Evolutionary conservation across 2,888 invertebrate species (phyloP).

Genomic region (Caenorhabditis uteleia): DNA sequence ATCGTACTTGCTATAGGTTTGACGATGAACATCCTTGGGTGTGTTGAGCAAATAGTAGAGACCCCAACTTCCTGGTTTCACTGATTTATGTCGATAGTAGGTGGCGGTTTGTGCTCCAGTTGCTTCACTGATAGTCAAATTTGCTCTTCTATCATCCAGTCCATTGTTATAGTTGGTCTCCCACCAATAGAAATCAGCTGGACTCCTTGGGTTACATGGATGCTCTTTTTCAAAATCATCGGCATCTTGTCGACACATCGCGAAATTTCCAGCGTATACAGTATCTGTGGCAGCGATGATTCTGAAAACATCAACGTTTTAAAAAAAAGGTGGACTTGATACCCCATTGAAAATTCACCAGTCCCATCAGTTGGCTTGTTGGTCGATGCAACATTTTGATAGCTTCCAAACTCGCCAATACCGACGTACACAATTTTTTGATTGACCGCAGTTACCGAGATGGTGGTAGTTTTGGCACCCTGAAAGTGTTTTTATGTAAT

Average conservation of each 20-base stretch:
- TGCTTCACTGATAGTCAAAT: constrained; percentile 9
- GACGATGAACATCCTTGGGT: constrained; percentile 51
- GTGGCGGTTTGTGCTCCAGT: constrained; percentile 4
- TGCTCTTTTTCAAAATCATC: constrained; percentile 17
- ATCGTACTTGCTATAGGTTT: constrained; percentile 33
- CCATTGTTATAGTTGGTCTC: constrained; percentile 41
- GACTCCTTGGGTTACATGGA: constrained; percentile 56
- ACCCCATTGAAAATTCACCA: constrained; percentile 60
- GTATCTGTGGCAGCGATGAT: constrained; percentile 47
- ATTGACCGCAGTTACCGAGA: constrained; percentile 11
- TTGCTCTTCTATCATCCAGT: constrained; percentile 31
- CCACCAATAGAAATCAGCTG: constrained; percentile 64
- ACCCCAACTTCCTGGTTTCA: constrained; percentile 64
- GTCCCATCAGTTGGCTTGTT: constrained; percentile 59
- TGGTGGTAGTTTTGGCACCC: constrained; percentile 4
- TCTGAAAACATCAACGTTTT: constrained; percentile 17
- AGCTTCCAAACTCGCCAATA: constrained; percentile 38
- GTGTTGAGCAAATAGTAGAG: constrained; percentile 54
- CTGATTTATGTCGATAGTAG: constrained; percentile 50
- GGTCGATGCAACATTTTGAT: constrained; percentile 31
- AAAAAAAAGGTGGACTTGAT: not conserved
- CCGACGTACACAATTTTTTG: constrained; percentile 39
- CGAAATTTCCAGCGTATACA: constrained; percentile 48
- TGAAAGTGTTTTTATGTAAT: not conserved
- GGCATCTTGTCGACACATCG: constrained; percentile 50